phyloP scores from a whole-genome alignment of 2,888 invertebrate species.

The Thecophora atra region DNA sequence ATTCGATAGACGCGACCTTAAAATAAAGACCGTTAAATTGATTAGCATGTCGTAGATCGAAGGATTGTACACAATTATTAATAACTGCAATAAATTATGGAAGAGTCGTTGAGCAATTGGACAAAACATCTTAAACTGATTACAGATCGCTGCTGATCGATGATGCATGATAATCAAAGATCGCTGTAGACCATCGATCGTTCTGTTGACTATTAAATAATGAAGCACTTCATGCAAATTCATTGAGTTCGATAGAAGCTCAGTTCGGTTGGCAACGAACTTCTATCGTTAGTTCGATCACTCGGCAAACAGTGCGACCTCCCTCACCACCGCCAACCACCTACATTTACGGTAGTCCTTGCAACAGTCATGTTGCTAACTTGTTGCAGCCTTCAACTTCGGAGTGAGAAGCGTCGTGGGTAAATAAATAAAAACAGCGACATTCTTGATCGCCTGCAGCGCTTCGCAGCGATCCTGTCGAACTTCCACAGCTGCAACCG shows the following conservation, averaged over 20 bases:
- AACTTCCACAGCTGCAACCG: conserved; percentile 13
- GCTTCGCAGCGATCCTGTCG: conserved; percentile 20
- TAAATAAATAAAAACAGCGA: conserved; percentile 27
- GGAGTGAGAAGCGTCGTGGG: background rate
- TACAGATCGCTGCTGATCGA: too few relatives aligned
- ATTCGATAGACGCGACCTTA: background rate
- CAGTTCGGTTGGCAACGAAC: too few relatives aligned
- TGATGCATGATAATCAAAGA: too few relatives aligned
- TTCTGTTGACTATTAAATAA: background rate
- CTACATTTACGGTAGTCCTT: background rate
- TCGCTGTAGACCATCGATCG: background rate
- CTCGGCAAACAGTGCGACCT: too few relatives aligned
- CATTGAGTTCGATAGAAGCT: background rate
- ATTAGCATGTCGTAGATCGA: conserved; percentile 26
- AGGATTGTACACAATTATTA: conserved; percentile 11
- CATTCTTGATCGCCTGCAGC: conserved; percentile 25
- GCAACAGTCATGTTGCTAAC: conserved; percentile 14
- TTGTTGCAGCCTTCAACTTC: background rate
- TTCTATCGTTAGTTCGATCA: too few relatives aligned
- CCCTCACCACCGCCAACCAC: too few relatives aligned
- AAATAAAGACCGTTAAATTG: conserved; percentile 30
- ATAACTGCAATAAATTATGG: conserved; percentile 24
- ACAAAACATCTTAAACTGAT: too few relatives aligned
- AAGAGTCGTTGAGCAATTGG: background rate
- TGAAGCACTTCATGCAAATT: background rate